Evolutionary conservation across 1,140 invertebrate genomes (phyloP), one percentile per base, ranked within the genome.

Genomic region (Pseudomyrmex concolor): DNA sequence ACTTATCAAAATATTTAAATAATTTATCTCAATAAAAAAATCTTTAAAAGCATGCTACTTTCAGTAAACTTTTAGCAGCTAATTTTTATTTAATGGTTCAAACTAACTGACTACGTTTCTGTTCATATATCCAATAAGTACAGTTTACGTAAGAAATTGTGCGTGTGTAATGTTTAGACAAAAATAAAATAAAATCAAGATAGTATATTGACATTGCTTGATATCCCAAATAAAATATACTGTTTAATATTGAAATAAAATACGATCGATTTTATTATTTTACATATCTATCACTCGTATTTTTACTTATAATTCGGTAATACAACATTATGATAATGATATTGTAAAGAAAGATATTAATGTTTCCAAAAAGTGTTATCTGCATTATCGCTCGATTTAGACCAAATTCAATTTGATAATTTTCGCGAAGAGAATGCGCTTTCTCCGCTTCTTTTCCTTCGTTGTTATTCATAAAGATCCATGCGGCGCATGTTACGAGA

Each of bases 401-500:
- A 54, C 0, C n/a, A 2, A 19, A 2, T 8, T 45, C 25, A 17
- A 76, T 64, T 51, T 17, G 22, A 51, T 15, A n/a, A 66, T 55
- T 77, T 67, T 67, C 17, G 13, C 62, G 25, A 51, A n/a, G 48
- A 77, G 10, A 12, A 12, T 13, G 10, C 50, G 2, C 12, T 51
- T 34, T 34, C 5, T 12, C 12, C 22, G 19, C 45, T 13, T 70
- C 59, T 66, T 66, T 54, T 19, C 17, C 34, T 77, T 80, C 48
- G 45, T 62, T 73, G 59, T 82, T 82, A 74, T 82, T 72, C 70
- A 74, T 66, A 74, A 74, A 62, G 13, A 43, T 59, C 43, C 55
- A 25, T 66, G 54, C 50, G 22, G 12, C n/a, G 7, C 71, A 62
- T 34, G 70, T 12, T 59, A 55, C 64, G 59, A 66, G 71, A 83